phyloP scores from a whole-genome alignment of 2,797 vertebrate species.

The Hoplostethus atlanticus region DNA sequence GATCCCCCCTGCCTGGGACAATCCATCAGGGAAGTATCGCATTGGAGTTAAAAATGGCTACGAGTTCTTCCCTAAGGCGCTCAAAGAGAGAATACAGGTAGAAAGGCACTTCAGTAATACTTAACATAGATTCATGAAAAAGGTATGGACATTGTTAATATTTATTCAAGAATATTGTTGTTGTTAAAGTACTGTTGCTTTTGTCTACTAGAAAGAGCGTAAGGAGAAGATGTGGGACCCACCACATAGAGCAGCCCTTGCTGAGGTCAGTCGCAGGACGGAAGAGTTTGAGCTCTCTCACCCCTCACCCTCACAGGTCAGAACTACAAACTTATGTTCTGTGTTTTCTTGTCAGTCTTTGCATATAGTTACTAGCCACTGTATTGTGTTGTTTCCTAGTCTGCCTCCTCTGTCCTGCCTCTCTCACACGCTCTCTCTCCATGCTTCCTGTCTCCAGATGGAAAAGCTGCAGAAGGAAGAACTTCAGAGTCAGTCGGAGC shows the following conservation, averaged over 20 bases:
- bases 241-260: slow-evolving; percentile 90
- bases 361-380: background rate
- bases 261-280: slow-evolving; percentile 92
- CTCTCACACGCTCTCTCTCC: background rate
- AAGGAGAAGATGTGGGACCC: slow-evolving; percentile 99
- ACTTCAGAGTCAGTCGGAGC: slow-evolving; percentile 93
- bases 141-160: background rate
- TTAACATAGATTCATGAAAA: background rate
- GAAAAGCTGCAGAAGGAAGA: slow-evolving; percentile 97
- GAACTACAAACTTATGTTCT: slow-evolving; percentile 7
- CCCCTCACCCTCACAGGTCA: slow-evolving; percentile 90
- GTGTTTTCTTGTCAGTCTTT: background rate
- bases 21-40: slow-evolving; percentile 95
- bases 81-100: slow-evolving; percentile 98
- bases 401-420: background rate
- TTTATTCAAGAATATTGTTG: background rate
- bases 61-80: slow-evolving; percentile 98
- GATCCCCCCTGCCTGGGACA: slow-evolving; percentile 93
- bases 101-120: slow-evolving; percentile 35
- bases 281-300: slow-evolving; percentile 94
- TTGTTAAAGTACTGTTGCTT: slow-evolving; percentile 1
- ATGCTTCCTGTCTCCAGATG: slow-evolving; percentile 73
- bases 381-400: background rate
- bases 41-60: slow-evolving; percentile 98
- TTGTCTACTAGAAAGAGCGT: slow-evolving; percentile 90